Evolutionary conservation across 2,113 vertebrate genomes (phyloP).

Genomic region (Crypturellus undulatus): DNA sequence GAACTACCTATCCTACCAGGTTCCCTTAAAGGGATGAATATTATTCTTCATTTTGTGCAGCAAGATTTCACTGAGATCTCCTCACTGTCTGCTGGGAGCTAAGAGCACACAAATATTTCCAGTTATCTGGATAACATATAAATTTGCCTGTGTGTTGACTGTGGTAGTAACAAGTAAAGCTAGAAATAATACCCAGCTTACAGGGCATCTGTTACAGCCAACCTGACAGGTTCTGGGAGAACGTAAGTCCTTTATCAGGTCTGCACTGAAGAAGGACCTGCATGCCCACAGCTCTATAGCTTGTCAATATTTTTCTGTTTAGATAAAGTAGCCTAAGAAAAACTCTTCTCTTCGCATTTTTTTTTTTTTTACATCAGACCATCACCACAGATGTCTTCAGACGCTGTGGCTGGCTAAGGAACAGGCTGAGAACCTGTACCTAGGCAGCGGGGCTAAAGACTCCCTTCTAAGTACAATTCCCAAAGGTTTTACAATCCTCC

Average conservation of each 20-base stretch:
- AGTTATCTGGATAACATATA: neutral
- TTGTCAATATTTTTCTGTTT: neutral
- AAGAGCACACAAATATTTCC: rapidly evolving
- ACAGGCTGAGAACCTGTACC: no score
- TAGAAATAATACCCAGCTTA: neutral
- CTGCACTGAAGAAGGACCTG: neutral
- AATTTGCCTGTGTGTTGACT: neutral
- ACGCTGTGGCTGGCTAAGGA: no score
- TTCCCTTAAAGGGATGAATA: constrained; percentile 41
- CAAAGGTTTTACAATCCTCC: no score
- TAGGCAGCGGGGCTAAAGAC: no score
- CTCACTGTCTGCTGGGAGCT: rapidly evolving
- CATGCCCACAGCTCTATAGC: neutral
- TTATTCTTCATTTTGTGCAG: neutral
- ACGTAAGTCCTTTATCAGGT: neutral
- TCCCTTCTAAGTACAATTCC: no score
- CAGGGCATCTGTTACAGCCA: neutral
- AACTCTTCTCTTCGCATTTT: neutral
- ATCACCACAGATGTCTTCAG: no score
- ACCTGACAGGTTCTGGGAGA: rapidly evolving
- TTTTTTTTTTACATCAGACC: neutral
- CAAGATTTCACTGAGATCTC: neutral
- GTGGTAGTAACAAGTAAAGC: neutral
- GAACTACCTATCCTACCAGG: constrained; percentile 42
- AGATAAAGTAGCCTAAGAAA: neutral